phyloP scores from a whole-genome alignment of 2,797 vertebrate genomes.

The Oreochromis grahami region DNA sequence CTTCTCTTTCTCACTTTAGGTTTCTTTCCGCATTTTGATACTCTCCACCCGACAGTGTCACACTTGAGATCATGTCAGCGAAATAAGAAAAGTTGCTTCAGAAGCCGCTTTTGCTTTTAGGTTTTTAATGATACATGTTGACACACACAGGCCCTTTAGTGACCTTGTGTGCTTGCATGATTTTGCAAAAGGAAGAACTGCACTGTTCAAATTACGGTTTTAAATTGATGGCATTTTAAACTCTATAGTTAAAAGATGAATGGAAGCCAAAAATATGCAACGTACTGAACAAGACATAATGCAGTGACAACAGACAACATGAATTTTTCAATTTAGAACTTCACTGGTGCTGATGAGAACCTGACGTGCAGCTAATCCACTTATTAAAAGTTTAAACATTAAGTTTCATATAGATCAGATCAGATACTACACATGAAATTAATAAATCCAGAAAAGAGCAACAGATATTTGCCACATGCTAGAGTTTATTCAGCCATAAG shows the following conservation, averaged over 20 bases:
- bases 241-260: neutral
- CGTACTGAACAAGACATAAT: neutral
- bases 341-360: neutral
- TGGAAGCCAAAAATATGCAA: neutral
- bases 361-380: neutral
- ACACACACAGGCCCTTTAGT: neutral
- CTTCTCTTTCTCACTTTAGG: conserved; percentile 64
- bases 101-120: neutral
- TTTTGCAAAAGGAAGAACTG: neutral
- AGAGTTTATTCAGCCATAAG: conserved; percentile 47
- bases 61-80: neutral
- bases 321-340: neutral
- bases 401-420: neutral
- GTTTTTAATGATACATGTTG: neutral
- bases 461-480: neutral
- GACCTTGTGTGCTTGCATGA: neutral
- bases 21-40: conserved; percentile 10
- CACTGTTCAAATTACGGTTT: neutral
- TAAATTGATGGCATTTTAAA: neutral
- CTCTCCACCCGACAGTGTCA: neutral
- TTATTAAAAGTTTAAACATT: neutral
- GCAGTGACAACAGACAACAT: neutral
- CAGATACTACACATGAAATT: neutral
- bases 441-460: neutral
- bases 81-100: neutral